Evolutionary conservation across 2,113 vertebrate genomes (phyloP).

Genomic region (Actenoides hombroni): DNA sequence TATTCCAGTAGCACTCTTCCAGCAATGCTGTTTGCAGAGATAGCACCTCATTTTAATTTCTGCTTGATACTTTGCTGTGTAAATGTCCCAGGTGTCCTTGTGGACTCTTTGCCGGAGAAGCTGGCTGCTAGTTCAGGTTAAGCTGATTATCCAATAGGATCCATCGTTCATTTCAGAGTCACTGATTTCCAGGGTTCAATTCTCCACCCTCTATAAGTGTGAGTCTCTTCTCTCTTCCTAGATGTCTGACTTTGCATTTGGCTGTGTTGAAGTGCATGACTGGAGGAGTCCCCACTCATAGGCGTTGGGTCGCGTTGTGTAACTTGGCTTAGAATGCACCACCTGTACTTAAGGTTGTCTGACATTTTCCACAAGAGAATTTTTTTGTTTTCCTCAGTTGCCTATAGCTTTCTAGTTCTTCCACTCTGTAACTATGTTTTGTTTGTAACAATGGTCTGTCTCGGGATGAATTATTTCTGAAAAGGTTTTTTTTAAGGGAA

Average conservation of each 20-base stretch:
- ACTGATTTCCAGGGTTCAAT: constrained; percentile 31
- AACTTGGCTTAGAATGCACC: not conserved
- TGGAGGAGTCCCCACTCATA: not conserved
- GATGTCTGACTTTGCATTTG: constrained; percentile 31
- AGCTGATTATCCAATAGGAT: not conserved
- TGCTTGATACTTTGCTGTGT: not conserved
- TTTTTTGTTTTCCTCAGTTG: not conserved
- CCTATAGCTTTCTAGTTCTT: not conserved
- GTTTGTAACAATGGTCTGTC: not conserved
- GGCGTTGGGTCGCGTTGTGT: constrained; percentile 11
- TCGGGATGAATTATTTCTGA: not conserved
- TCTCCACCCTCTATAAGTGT: constrained; percentile 13
- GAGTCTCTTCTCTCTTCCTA: not conserved
- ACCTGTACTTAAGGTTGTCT: not conserved
- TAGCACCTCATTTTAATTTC: not conserved
- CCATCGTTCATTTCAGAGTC: constrained; percentile 42
- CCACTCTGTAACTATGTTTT: not conserved
- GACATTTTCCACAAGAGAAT: not conserved
- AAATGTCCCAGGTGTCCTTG: not conserved
- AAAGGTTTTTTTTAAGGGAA: not conserved
- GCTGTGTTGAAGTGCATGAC: not conserved
- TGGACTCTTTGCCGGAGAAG: not conserved
- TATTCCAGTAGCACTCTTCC: not conserved
- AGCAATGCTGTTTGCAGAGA: not conserved
- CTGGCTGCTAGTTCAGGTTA: not conserved